Base-by-base conservation (phyloP, 2,113 vertebrate species). In the Podarcis cretensis region DNA sequence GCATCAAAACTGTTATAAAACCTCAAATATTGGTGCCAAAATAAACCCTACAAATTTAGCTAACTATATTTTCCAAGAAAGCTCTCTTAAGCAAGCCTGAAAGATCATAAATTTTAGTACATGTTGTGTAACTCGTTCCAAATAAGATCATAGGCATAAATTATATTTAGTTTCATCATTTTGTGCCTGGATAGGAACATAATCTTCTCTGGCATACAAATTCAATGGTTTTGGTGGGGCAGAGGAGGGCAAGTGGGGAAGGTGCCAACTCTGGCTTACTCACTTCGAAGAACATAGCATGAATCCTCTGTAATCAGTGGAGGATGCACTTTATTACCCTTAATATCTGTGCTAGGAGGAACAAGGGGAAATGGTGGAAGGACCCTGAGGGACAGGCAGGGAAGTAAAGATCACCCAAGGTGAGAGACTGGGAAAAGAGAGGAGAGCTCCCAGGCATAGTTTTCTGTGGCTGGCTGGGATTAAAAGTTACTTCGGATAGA, bases 261-360 rank as follows among this genome's bases (percentile, higher is more conserved):
- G 18, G 20, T 83, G 66, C 27, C 25, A 69, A 9, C 35, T 8
- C 27, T 83, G 66, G 21, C 23, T 74, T 85, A 35, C 63, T 78
- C 16, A 18, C 35, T 68, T 0, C 40, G 16, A 12, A 87, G 32
- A 91, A 35, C 65, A 63, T 92, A 1, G 0, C 13, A 21, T 35
- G 30, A 65, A 75, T 75, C 8, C n/a, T 71, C 81, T 92, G 40
- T 14, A 79, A 40, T 30, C 27, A 13, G 65, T 25, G 7, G 10
- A 12, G 30, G 2, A 14, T 65, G 12, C 35, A 18, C 7, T 65
- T 87, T 20, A 82, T 74, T 90, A 80, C n/a, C 35, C 88, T 75
- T 89, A 83, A 81, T 23, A 90, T 83, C 30, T 30, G 25, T 88
- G 84, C 21, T 94, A 78, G 69, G 79, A 81, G 14, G 9, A 32